Evolutionary conservation across 30 jellyfish, hydroid and myxozoan genomes (phyloP).

Genomic region (Catostylus mosaicus): DNA sequence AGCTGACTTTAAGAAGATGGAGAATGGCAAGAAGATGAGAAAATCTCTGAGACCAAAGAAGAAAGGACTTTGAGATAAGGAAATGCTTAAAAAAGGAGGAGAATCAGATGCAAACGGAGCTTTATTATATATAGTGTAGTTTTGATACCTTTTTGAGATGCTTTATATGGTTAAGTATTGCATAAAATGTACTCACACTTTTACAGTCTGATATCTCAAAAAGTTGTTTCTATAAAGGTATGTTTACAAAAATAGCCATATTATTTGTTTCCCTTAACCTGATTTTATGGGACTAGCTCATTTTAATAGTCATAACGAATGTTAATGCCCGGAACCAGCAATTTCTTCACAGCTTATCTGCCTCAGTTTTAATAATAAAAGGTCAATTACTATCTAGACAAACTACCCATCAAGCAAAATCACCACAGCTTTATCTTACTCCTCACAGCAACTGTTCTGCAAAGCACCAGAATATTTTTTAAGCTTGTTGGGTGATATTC

Average conservation of each 20-base stretch:
- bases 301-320: not conserved
- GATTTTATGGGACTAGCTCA: not conserved
- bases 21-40: conserved; percentile 29
- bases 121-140: conserved; percentile 1
- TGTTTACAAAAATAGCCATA: not conserved
- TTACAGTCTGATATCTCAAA: not conserved
- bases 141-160: not conserved
- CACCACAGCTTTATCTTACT: not conserved
- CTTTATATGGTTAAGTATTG: not conserved
- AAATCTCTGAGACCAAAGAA: conserved; percentile 25
- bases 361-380: not conserved
- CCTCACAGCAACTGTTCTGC: conserved; percentile 11
- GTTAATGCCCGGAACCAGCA: not conserved
- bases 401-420: not conserved
- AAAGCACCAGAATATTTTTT: too few relatives aligned
- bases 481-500: too few relatives aligned
- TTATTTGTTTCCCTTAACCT: not conserved
- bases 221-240: not conserved
- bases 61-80: conserved; percentile 46
- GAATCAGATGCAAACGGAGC: conserved; percentile 37
- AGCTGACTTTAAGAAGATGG: conserved; percentile 1
- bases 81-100: conserved; percentile 31
- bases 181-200: not conserved
- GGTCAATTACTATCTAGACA: not conserved
- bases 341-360: not conserved